Percentiles rank a stretch among this genome's conserved stretches.
These are phyloP conservation scores for Sarcophaga carnaria DNA, from an alignment of 2,888 invertebrate genomes.

Conservation along the genomic window DNA sequence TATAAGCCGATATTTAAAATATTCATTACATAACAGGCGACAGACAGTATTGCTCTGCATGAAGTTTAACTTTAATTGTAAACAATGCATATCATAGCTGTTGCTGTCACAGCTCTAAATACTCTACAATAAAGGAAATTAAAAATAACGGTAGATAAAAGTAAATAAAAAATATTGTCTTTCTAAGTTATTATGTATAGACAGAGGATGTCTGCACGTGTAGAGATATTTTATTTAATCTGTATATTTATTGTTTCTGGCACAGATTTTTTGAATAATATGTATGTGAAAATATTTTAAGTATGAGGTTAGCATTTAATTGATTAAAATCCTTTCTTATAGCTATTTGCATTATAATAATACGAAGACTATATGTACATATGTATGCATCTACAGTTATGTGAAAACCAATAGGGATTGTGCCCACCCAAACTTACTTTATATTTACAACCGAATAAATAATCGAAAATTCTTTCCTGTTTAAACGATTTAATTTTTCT, in stretches of 20 bases:
- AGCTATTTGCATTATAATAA: no score
- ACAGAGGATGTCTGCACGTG: background rate
- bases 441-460: no score
- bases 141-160: slow-evolving; percentile 47
- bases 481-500: no score
- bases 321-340: background rate
- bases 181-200: background rate
- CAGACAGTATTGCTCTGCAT: background rate
- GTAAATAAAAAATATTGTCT: slow-evolving; percentile 1
- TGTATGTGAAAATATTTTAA: background rate
- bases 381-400: no score
- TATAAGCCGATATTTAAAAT: background rate
- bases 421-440: no score
- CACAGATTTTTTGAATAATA: background rate
- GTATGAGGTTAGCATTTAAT: background rate
- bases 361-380: no score
- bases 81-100: slow-evolving; percentile 26
- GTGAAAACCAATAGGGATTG: no score
- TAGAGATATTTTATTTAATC: background rate
- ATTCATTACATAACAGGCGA: background rate
- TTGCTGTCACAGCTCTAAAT: slow-evolving; percentile 28
- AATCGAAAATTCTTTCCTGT: no score
- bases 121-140: slow-evolving; percentile 34
- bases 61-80: background rate
- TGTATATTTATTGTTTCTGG: background rate